Percentiles rank a stretch among this genome's conserved stretches.
phyloP scores from a whole-genome alignment of 2,888 invertebrate genomes.

The Drosophila tripunctata region DNA sequence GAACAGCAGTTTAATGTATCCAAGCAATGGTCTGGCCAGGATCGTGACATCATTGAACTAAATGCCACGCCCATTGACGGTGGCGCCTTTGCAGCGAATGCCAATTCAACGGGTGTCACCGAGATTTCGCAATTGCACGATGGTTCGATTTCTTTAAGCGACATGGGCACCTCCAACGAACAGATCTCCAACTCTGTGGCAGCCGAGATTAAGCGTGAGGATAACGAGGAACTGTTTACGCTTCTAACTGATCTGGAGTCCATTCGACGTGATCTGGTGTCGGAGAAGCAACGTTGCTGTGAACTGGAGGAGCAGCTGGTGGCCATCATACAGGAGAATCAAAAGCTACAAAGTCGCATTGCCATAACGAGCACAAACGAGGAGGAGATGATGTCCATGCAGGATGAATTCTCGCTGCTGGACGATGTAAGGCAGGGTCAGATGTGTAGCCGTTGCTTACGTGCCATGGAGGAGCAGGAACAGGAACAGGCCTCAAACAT shows the following conservation, averaged over 20 bases:
- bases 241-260: constrained; percentile 90
- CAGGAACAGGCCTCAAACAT: constrained; percentile 80
- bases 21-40: constrained; percentile 26
- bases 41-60: constrained; percentile 21
- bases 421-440: constrained; percentile 96
- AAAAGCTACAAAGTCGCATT: constrained; percentile 82
- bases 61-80: constrained; percentile 35
- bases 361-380: constrained; percentile 86
- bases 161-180: constrained; percentile 38
- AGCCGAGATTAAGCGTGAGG: constrained; percentile 69
- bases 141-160: constrained; percentile 55
- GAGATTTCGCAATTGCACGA: constrained; percentile 54
- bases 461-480: constrained; percentile 86
- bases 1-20: constrained; percentile 11
- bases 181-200: constrained; percentile 39
- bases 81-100: constrained; percentile 53
- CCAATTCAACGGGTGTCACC: constrained; percentile 80
- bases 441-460: constrained; percentile 91
- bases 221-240: constrained; percentile 85
- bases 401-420: constrained; percentile 92
- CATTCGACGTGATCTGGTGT: constrained; percentile 87
- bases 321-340: constrained; percentile 85
- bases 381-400: constrained; percentile 89
- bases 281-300: constrained; percentile 89
- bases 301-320: constrained; percentile 92